Percentiles rank a stretch among this genome's conserved stretches.
Evolutionary conservation across 2,888 invertebrate species (phyloP).

Genomic region (Apotomis betuletana): DNA sequence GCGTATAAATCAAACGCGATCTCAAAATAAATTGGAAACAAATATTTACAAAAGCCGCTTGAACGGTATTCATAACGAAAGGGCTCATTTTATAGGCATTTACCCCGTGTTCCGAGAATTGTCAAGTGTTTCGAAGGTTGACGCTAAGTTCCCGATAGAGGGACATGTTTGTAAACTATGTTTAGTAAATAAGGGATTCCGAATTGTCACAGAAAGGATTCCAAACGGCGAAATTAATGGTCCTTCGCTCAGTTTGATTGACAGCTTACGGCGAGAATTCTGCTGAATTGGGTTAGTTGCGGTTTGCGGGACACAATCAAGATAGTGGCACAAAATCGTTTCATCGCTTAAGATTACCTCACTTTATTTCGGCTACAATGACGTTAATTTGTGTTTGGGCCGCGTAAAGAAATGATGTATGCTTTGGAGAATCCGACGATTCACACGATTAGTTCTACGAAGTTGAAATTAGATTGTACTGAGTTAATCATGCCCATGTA

Average conservation of each 20-base stretch:
- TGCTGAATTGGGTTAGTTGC: slow-evolving; percentile 11
- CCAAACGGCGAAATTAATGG: slow-evolving; percentile 13
- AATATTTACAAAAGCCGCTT: slow-evolving; percentile 22
- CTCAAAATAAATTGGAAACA: slow-evolving; percentile 31
- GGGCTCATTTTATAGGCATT: slow-evolving; percentile 15
- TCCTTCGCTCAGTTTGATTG: slow-evolving; percentile 12
- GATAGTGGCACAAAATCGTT: neutral
- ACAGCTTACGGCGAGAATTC: slow-evolving; percentile 8
- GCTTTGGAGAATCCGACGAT: neutral
- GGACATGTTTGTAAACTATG: slow-evolving; percentile 22
- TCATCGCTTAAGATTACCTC: neutral
- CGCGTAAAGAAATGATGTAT: too few relatives aligned
- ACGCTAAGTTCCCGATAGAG: slow-evolving; percentile 12
- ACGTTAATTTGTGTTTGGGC: too few relatives aligned
- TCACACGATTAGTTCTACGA: neutral
- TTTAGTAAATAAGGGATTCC: neutral
- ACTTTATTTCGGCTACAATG: neutral
- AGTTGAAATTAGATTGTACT: neutral
- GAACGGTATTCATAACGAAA: slow-evolving; percentile 22
- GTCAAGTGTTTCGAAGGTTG: slow-evolving; percentile 7
- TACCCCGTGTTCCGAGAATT: slow-evolving; percentile 13
- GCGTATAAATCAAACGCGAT: slow-evolving; percentile 24
- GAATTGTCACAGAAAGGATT: slow-evolving; percentile 13
- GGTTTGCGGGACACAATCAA: neutral
- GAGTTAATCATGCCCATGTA: neutral